Conservation (phyloP, 2,797 vertebrate genomes). For the Dipus sagitta region DNA sequence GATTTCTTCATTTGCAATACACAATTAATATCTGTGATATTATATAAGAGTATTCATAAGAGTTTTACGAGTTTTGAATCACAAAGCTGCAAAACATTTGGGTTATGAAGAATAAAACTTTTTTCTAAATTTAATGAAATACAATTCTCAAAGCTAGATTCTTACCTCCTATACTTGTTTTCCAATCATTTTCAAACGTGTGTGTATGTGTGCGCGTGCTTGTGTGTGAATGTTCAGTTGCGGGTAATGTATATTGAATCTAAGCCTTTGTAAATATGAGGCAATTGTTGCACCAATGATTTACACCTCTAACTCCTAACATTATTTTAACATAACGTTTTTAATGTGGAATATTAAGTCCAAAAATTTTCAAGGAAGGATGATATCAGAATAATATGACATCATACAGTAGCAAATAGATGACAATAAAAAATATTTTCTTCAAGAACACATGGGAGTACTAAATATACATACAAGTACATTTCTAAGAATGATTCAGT, state of each 20-base stretch:
- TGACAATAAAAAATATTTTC: not conserved
- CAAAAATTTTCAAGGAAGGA: not conserved
- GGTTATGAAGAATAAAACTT: not conserved
- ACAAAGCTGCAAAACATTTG: conserved; percentile 28
- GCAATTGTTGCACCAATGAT: too few relatives aligned
- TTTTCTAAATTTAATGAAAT: not conserved
- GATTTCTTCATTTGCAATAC: not conserved
- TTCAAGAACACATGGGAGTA: not conserved
- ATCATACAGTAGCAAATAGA: not conserved
- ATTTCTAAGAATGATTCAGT: not conserved
- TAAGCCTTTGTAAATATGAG: too few relatives aligned
- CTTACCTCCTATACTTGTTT: not conserved
- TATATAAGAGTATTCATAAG: not conserved
- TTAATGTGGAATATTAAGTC: not conserved
- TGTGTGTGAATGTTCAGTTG: not conserved
- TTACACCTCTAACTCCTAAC: not conserved
- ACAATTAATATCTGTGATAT: not conserved
- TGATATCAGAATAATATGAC: not conserved
- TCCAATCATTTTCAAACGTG: not conserved
- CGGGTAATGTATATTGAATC: not conserved
- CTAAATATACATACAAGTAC: not conserved
- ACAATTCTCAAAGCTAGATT: not conserved
- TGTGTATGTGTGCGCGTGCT: not conserved
- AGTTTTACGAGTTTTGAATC: not conserved
- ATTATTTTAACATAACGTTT: not conserved